Percentiles rank a stretch among this genome's conserved stretches.
Conservation (phyloP, 2,888 invertebrate species). For the Hemistola chrysoprasaria region DNA sequence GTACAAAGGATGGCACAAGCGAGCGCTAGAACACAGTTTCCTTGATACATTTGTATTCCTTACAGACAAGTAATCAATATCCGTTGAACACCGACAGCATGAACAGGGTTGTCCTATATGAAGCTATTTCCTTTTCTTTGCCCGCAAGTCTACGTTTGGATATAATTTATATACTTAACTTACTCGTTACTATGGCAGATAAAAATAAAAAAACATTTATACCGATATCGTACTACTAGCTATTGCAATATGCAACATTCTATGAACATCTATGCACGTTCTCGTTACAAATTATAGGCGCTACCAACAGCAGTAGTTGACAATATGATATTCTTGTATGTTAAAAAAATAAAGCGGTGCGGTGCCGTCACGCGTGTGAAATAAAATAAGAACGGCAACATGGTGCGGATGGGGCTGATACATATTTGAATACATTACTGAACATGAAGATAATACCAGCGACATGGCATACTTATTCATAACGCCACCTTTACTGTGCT, state of each 20-base stretch:
- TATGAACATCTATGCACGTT: slow-evolving; percentile 21
- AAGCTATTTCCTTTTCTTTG: slow-evolving; percentile 52
- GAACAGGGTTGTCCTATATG: slow-evolving; percentile 56
- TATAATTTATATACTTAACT: no score
- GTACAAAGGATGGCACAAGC: slow-evolving; percentile 62
- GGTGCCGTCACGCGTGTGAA: slow-evolving; percentile 71
- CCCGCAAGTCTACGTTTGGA: no score
- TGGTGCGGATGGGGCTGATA: slow-evolving; percentile 77
- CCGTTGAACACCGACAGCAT: slow-evolving; percentile 60
- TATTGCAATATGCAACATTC: no score
- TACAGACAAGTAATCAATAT: slow-evolving; percentile 79
- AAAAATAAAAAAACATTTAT: no score
- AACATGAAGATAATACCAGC: slow-evolving; percentile 74
- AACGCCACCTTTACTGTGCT: slow-evolving; percentile 57
- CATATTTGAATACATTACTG: slow-evolving; percentile 81
- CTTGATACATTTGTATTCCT: slow-evolving; percentile 79
- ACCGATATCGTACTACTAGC: no score
- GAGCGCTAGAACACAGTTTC: slow-evolving; percentile 58
- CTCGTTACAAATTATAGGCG: slow-evolving; percentile 35
- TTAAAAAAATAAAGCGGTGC: slow-evolving; percentile 67
- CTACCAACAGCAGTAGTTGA: slow-evolving; percentile 36
- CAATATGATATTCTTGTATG: slow-evolving; percentile 58
- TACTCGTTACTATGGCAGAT: no score
- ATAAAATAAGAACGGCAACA: slow-evolving; percentile 78
- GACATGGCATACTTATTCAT: slow-evolving; percentile 76